Percentiles rank a stretch among this genome's conserved stretches.
These are phyloP conservation scores for Hylaeus anthracinus DNA, from an alignment of 1,140 invertebrate species.

Conservation along the genomic window DNA sequence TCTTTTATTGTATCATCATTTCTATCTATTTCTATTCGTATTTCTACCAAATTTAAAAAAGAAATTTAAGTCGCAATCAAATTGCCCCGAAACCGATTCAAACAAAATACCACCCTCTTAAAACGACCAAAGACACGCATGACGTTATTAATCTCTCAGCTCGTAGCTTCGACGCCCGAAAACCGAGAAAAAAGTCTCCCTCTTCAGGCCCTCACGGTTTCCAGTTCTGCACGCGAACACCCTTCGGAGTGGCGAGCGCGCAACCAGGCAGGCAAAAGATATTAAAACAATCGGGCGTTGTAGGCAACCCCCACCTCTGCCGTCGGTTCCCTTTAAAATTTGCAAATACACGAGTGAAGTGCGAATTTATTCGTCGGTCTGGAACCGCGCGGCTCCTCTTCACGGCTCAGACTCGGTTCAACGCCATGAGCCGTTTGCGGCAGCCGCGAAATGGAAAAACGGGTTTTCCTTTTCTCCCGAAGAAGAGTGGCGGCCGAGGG, in stretches of 20 bases:
- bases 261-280: slow-evolving; percentile 57
- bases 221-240: slow-evolving; percentile 15
- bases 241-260: slow-evolving; percentile 18
- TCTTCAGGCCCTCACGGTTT: slow-evolving; percentile 29
- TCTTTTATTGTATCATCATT: too few species aligned
- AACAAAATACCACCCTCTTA: too few species aligned
- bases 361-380: slow-evolving; percentile 66
- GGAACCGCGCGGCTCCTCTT: slow-evolving; percentile 50
- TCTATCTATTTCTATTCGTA: too few species aligned
- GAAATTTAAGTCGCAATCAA: too few species aligned
- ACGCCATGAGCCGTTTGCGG: slow-evolving; percentile 58
- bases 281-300: slow-evolving; percentile 70
- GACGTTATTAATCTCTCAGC: neutral
- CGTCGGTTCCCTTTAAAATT: slow-evolving; percentile 62
- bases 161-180: neutral
- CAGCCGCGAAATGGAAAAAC: slow-evolving; percentile 70
- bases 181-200: neutral
- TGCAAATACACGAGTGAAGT: slow-evolving; percentile 65
- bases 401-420: slow-evolving; percentile 54
- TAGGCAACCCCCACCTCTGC: slow-evolving; percentile 28
- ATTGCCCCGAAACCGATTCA: too few species aligned
- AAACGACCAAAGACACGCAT: too few species aligned
- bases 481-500: neutral
- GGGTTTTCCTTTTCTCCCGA: slow-evolving; percentile 59
- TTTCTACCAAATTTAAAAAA: too few species aligned